These are phyloP conservation scores for Cacoxenus indagator DNA, from an alignment of 2,888 invertebrate genomes.

Conservation along the genomic window DNA sequence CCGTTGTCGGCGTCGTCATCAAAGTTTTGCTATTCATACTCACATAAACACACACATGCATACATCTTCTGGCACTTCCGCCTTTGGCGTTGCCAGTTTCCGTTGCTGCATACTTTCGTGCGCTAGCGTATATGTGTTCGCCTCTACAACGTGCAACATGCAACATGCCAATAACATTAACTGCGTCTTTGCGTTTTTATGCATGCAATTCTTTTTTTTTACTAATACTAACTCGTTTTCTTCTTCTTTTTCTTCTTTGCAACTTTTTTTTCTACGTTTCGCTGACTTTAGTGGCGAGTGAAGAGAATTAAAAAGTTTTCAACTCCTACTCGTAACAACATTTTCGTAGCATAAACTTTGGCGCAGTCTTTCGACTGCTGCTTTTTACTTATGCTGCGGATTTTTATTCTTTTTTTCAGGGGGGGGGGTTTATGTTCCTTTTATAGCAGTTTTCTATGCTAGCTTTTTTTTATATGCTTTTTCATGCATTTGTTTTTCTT, in stretches of 20 bases:
- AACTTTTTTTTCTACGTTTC: neutral
- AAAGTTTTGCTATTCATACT: conserved; percentile 1
- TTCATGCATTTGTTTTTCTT: neutral
- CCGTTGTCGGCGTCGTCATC: neutral
- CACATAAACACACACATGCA: neutral
- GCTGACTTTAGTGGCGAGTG: neutral
- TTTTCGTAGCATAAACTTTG: conserved; percentile 1
- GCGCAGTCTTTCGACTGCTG: neutral
- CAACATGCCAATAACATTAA: conserved; percentile 27
- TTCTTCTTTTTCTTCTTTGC: conserved; percentile 11
- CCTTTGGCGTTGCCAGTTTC: neutral
- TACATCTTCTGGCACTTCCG: conserved; percentile 10
- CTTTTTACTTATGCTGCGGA: neutral
- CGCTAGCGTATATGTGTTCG: neutral
- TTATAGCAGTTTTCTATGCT: neutral
- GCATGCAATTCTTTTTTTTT: neutral
- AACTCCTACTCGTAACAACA: neutral
- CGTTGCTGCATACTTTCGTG: neutral
- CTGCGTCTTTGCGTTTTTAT: conserved; percentile 8
- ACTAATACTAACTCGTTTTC: conserved; percentile 1
- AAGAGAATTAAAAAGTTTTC: conserved; percentile 6
- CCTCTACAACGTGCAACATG: conserved; percentile 8
- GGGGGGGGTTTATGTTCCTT: neutral
- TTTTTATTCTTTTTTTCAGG: neutral
- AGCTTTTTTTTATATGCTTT: neutral